Evolutionary conservation across 2,888 invertebrate species (phyloP).

Genomic region (Oxytorus armatus): DNA sequence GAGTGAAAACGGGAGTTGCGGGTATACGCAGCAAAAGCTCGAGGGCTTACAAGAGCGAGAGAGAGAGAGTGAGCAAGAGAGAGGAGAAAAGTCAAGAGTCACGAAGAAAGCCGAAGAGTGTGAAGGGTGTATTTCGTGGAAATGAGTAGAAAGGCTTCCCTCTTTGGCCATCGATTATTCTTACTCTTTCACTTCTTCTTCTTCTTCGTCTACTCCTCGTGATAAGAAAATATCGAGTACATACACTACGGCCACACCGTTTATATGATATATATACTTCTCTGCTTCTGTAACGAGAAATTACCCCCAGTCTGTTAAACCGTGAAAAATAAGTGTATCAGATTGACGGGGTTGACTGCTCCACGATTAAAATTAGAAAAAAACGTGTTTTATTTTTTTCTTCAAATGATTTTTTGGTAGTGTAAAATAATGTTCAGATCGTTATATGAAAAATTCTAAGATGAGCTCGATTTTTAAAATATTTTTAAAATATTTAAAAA

Average conservation of each 20-base stretch:
- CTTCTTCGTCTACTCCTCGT: background rate
- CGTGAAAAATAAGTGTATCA: too few species aligned
- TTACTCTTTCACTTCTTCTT: slow-evolving; percentile 10
- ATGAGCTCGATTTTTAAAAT: too few species aligned
- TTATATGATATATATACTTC: background rate
- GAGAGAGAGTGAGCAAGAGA: slow-evolving; percentile 5
- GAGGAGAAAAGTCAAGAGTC: slow-evolving; percentile 47
- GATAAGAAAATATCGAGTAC: background rate
- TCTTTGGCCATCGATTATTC: slow-evolving; percentile 55
- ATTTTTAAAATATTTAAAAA: too few species aligned
- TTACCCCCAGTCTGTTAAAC: background rate
- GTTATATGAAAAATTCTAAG: too few species aligned
- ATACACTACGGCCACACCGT: background rate
- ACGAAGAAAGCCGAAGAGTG: slow-evolving; percentile 62
- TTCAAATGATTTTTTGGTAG: too few species aligned
- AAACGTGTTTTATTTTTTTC: too few species aligned
- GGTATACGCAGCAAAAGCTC: slow-evolving; percentile 17
- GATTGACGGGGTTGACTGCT: too few species aligned
- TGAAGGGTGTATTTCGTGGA: slow-evolving; percentile 52
- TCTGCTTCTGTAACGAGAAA: background rate
- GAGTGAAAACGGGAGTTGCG: slow-evolving; percentile 49
- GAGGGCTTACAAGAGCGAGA: slow-evolving; percentile 28
- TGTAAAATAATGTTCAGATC: too few species aligned
- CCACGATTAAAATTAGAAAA: too few species aligned
- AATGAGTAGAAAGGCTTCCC: slow-evolving; percentile 29